Base-by-base conservation (phyloP, 2,888 invertebrate species). In the Plebejus melissa region DNA sequence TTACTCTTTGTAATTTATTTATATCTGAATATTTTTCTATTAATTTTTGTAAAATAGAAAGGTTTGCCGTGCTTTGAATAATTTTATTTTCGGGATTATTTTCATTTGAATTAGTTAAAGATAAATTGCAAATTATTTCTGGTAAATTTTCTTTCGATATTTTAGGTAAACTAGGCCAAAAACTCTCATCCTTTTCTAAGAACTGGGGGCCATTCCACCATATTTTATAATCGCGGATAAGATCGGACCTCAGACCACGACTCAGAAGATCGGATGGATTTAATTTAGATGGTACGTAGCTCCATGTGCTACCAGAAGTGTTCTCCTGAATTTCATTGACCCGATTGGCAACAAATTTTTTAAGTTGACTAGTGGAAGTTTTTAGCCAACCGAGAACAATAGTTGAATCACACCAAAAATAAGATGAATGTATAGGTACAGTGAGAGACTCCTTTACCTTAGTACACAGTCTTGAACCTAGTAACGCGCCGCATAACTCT, bases 251-350 rank as follows among this genome's bases (percentile, higher is more conserved):
- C 1, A 80, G 58, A 38, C 81, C 81, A 1, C 82, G 80, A 75
- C 82, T 81, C 75, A 77, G 76, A 4, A 82, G 76, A 77, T 82
- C 83, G 4, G 81, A 81, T 3, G 82, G 81, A 74, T 82, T 82
- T 13, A 76, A 41, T 9, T 76, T 32, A 0, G 81, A 79, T 9
- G 82, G 80, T 13, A 83, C 81, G 75, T 82, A 80, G 41, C 79
- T 70, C 82, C 81, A 82, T 9, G 70, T 74, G 50, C 76, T 54
- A 22, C 77, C 76, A 6, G 69, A 28, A 1, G 80, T 80, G 16
- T 16, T 74, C 38, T 83, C 80, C 50, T 80, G 78, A n/a, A 83
- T 82, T 74, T 81, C 82, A 74, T 65, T n/a, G 2, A 82, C 79
- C n/a, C 82, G 76, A 74, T 82, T 79, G 1, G 79, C 77, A 4